phyloP scores from a whole-genome alignment of 92 coral and sea anemone species.

The Paramuricea clavata region DNA sequence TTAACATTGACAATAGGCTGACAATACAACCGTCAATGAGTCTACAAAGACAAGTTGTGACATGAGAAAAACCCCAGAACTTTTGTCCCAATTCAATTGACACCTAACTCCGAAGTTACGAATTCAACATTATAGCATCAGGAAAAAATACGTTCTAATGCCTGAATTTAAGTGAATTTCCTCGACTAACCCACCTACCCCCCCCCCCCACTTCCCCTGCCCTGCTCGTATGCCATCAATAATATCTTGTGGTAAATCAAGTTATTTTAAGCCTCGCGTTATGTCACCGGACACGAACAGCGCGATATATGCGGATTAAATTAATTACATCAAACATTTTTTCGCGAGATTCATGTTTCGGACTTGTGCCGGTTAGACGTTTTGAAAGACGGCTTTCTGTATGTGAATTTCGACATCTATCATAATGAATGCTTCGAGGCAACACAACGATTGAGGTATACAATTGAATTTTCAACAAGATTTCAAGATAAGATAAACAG shows the following conservation, averaged over 20 bases:
- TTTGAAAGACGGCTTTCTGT: background rate
- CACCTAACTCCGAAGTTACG: too few species aligned
- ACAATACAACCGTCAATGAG: too few species aligned
- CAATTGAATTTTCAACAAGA: background rate
- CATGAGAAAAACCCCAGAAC: too few species aligned
- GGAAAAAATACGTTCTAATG: too few species aligned
- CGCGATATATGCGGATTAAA: background rate
- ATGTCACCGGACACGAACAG: slow-evolving; percentile 2
- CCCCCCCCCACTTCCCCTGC: too few species aligned
- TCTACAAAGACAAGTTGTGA: too few species aligned
- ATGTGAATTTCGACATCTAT: background rate
- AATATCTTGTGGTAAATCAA: background rate
- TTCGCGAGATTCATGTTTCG: background rate
- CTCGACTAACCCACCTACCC: too few species aligned
- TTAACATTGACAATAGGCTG: too few species aligned
- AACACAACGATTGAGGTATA: background rate
- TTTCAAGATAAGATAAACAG: slow-evolving; percentile 10
- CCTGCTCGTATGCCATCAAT: too few species aligned
- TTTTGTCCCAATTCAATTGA: too few species aligned
- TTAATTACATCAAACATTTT: background rate
- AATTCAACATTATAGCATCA: too few species aligned
- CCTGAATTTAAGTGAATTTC: too few species aligned
- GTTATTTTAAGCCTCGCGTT: background rate
- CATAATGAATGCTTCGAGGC: background rate
- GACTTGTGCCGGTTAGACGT: background rate